Evolutionary conservation across 2,113 vertebrate species (phyloP).

Genomic region (Solea solea): DNA sequence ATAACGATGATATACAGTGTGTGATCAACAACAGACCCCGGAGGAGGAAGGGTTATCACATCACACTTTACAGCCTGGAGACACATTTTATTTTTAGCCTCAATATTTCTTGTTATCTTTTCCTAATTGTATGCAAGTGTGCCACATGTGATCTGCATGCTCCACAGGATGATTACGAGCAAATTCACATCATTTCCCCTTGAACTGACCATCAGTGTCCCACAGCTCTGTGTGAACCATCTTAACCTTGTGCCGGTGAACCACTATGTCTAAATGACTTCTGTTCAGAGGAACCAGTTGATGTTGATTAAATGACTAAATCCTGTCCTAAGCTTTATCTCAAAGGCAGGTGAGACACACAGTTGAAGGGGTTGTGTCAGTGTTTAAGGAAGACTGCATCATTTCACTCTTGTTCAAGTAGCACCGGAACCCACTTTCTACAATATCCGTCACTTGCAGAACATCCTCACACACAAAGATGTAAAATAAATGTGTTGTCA

Average conservation of each 20-base stretch:
- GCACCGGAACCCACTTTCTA: neutral
- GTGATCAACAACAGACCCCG: too few relatives aligned
- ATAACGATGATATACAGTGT: too few relatives aligned
- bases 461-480: neutral
- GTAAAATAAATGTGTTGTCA: neutral
- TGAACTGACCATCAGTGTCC: slow-evolving; percentile 25
- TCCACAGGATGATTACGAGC: neutral
- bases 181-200: neutral
- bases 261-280: slow-evolving; percentile 10
- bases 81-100: neutral
- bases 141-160: neutral
- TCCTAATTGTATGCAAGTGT: neutral
- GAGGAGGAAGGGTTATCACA: too few relatives aligned
- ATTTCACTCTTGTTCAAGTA: neutral
- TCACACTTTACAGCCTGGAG: too few relatives aligned
- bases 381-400: neutral
- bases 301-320: slow-evolving; percentile 23
- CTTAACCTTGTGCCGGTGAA: slow-evolving; percentile 10
- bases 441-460: neutral
- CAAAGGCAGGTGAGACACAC: neutral
- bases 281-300: slow-evolving; percentile 7
- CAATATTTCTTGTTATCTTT: neutral
- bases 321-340: slow-evolving; percentile 15
- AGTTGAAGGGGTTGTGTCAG: slow-evolving; percentile 4
- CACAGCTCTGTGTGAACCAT: neutral